Evolutionary conservation across 2,888 invertebrate species (phyloP).

Genomic region (Tribolium freemani): DNA sequence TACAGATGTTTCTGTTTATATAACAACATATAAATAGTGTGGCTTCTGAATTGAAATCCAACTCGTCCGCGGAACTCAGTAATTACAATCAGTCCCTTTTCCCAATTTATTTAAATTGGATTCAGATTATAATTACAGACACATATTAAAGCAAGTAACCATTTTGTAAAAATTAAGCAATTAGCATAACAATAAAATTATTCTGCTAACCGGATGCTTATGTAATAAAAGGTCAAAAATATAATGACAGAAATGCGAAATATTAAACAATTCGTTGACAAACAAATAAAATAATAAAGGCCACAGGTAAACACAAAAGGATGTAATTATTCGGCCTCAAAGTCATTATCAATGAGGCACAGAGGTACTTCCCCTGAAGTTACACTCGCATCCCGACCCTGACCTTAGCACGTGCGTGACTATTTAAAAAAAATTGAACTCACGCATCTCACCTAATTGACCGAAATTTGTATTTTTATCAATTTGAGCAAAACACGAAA

Average conservation of each 20-base stretch:
- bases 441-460: conserved; percentile 17
- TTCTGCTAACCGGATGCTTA: conserved; percentile 41
- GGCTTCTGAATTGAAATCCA: conserved; percentile 25
- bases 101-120: neutral
- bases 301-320: conserved; percentile 14
- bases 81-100: neutral
- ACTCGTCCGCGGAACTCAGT: neutral
- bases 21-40: conserved; percentile 22
- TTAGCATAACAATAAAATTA: conserved; percentile 45
- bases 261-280: conserved; percentile 30
- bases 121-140: neutral
- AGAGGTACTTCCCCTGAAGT: neutral
- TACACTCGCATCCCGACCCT: neutral
- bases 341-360: neutral
- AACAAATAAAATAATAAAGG: conserved; percentile 32
- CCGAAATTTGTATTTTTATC: conserved; percentile 4
- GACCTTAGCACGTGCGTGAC: conserved; percentile 30
- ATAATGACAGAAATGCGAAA: conserved; percentile 42
- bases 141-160: conserved; percentile 8
- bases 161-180: conserved; percentile 40
- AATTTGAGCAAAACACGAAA: neutral
- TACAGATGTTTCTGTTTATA: conserved; percentile 38
- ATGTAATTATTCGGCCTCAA: conserved; percentile 1
- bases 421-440: neutral
- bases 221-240: conserved; percentile 44